Evolutionary conservation across 1,140 invertebrate species (phyloP).

Genomic region (Camponotus pennsylvanicus): DNA sequence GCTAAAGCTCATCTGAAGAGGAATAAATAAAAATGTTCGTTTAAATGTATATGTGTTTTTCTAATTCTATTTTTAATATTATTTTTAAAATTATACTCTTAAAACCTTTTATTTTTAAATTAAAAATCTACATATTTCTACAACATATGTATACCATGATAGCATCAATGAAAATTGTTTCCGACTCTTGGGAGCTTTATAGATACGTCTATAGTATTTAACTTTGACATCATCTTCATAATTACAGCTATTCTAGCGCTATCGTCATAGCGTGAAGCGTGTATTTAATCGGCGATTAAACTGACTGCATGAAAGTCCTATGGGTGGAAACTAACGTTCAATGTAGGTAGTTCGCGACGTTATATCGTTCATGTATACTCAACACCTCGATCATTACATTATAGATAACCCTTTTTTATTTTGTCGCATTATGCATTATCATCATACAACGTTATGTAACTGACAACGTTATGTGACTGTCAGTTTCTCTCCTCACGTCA

Average conservation of each 20-base stretch:
- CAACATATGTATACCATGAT: background rate
- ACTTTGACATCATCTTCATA: slow-evolving; percentile 28
- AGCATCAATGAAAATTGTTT: slow-evolving; percentile 11
- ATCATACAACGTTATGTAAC: slow-evolving; percentile 12
- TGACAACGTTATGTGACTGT: background rate
- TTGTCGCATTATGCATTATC: slow-evolving; percentile 28
- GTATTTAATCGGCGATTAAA: slow-evolving; percentile 56
- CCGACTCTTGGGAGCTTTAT: background rate
- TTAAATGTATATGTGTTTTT: too few species aligned
- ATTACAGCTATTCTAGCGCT: slow-evolving; percentile 14
- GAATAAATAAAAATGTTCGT: too few species aligned
- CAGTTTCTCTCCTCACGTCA: background rate
- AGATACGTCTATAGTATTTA: slow-evolving; percentile 13
- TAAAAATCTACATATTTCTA: background rate
- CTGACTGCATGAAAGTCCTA: slow-evolving; percentile 25
- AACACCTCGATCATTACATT: slow-evolving; percentile 32
- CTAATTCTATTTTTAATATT: too few species aligned
- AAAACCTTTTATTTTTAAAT: too few species aligned
- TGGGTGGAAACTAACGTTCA: slow-evolving; percentile 48
- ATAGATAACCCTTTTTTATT: background rate
- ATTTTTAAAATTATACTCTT: too few species aligned
- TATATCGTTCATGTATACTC: slow-evolving; percentile 12
- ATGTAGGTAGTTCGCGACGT: background rate
- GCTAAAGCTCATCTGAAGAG: too few species aligned
- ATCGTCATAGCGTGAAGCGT: slow-evolving; percentile 4